Evolutionary conservation across 2,113 vertebrate genomes (phyloP).

Genomic region (Boulengeromyrus knoepffleri): DNA sequence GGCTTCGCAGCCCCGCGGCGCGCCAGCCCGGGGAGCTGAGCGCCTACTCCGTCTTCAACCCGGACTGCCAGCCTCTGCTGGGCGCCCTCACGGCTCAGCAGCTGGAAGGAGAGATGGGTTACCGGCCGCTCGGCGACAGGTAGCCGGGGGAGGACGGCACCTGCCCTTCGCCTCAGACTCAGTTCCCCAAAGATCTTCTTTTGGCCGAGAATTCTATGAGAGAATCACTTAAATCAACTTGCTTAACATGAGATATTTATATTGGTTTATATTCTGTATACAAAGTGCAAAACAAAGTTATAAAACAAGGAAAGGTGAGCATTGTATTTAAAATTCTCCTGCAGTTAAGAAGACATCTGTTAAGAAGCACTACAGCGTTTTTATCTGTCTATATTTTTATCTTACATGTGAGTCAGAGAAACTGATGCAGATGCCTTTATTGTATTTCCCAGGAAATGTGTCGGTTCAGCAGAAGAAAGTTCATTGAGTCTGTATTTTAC

Average conservation of each 20-base stretch:
- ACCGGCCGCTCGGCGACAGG: conserved; percentile 56
- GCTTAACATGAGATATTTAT: not conserved
- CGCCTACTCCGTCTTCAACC: conserved; percentile 94
- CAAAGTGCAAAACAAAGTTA: not conserved
- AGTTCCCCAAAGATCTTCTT: not conserved
- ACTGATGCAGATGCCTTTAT: not conserved
- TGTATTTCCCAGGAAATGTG: not conserved
- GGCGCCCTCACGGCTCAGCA: conserved; percentile 84
- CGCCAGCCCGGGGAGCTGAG: conserved; percentile 73
- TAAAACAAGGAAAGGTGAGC: not conserved
- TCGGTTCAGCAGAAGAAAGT: not conserved
- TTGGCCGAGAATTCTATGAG: not conserved
- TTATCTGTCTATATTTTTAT: not conserved
- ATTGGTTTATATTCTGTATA: not conserved
- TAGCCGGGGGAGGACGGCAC: conserved; percentile 19
- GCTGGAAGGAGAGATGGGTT: conserved; percentile 80
- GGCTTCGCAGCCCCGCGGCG: conserved; percentile 63
- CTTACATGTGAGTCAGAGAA: not conserved
- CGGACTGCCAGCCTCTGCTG: conserved; percentile 76
- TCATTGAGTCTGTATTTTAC: not conserved
- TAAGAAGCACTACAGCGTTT: not conserved
- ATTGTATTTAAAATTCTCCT: not conserved
- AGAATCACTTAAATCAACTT: not conserved
- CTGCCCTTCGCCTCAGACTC: not conserved
- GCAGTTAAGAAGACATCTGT: not conserved